Evolutionary conservation across 2,113 vertebrate species (phyloP).

Genomic region (Anthoscopus minutus): DNA sequence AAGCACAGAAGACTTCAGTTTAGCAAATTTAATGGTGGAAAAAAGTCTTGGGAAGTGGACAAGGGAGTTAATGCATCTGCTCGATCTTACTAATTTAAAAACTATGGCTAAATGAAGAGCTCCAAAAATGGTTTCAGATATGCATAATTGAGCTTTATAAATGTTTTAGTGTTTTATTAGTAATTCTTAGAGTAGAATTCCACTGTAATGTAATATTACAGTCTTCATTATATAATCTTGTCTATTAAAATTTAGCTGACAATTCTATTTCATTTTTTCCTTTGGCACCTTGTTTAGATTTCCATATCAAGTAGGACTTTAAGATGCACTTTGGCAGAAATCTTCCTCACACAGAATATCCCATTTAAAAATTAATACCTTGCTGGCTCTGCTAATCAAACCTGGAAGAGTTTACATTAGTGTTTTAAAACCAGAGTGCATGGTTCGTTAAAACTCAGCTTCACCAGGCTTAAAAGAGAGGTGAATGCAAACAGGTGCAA

Average conservation of each 20-base stretch:
- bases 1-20: neutral
- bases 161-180: slow-evolving; percentile 3
- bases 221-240: neutral
- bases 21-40: neutral
- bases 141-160: slow-evolving; percentile 5
- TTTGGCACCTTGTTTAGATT: slow-evolving; percentile 36
- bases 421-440: neutral
- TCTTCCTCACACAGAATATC: neutral
- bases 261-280: neutral
- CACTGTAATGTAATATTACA: neutral
- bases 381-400: neutral
- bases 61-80: neutral
- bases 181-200: neutral
- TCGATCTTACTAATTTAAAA: neutral
- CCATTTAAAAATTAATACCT: slow-evolving; percentile 22
- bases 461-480: neutral
- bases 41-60: neutral
- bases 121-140: neutral
- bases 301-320: neutral
- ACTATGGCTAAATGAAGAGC: neutral
- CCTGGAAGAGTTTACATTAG: neutral
- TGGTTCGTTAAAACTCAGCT: neutral
- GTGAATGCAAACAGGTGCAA: neutral
- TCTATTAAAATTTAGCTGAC: neutral
- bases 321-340: slow-evolving; percentile 4